These are phyloP conservation scores for Chironex yamaguchii DNA, from an alignment of 30 jellyfish, hydroid and myxozoan species.

Conservation along the genomic window DNA sequence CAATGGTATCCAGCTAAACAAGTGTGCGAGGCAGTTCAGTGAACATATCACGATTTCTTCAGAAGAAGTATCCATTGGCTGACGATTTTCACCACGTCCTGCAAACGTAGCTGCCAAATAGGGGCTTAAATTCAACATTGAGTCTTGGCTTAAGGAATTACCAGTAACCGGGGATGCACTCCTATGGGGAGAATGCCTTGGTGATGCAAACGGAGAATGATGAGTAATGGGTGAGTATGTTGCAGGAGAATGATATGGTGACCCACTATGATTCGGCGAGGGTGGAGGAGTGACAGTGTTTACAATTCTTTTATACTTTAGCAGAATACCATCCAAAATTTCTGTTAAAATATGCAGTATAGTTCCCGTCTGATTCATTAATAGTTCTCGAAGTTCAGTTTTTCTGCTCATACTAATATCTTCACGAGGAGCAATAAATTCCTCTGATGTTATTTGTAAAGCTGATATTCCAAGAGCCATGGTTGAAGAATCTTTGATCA, in stretches of 20 bases:
- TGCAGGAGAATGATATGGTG: constrained; percentile 64
- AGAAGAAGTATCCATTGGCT: constrained; percentile 59
- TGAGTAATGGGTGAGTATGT: background rate
- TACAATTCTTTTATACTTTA: constrained; percentile 43
- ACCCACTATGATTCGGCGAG: constrained; percentile 74
- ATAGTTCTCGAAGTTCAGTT: constrained; percentile 57
- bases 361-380: constrained; percentile 75
- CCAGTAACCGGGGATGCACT: constrained; percentile 49
- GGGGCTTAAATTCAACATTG: constrained; percentile 33
- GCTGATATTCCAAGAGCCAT: constrained; percentile 76
- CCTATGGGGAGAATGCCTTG: constrained; percentile 59
- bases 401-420: constrained; percentile 83
- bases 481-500: constrained; percentile 76
- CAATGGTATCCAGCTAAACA: constrained; percentile 88
- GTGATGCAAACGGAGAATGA: constrained; percentile 87
- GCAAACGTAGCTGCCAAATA: constrained; percentile 23
- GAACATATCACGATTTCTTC: constrained; percentile 84
- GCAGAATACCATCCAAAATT: constrained; percentile 66
- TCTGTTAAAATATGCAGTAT: constrained; percentile 66
- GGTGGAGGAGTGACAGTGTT: constrained; percentile 93
- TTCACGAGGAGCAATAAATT: constrained; percentile 95
- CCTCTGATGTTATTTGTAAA: constrained; percentile 92
- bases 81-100: background rate
- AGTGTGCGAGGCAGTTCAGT: constrained; percentile 77
- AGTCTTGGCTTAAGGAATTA: background rate